Evolutionary conservation across 37 sponge, comb jelly and placozoan species (phyloP).

Genomic region (Theonella swinhoei): DNA sequence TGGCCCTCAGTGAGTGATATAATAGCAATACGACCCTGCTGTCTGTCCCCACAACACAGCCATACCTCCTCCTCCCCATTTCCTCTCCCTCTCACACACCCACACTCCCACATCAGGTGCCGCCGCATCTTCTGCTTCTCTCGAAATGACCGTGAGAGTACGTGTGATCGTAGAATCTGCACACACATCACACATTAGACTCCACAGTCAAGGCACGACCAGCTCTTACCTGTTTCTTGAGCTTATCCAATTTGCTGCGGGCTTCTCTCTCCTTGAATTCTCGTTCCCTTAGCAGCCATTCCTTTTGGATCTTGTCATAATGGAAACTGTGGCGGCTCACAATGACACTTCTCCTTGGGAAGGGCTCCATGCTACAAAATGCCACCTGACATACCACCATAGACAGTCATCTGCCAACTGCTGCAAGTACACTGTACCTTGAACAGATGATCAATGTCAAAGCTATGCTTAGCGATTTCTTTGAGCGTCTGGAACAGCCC

Average conservation of each 20-base stretch:
- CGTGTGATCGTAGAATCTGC: too few species aligned
- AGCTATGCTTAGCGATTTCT: conserved; percentile 53
- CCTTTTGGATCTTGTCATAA: neutral
- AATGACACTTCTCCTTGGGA: conserved; percentile 27
- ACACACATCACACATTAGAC: too few species aligned
- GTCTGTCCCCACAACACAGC: conserved; percentile 48
- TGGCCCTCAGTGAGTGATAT: neutral
- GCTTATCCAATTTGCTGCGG: neutral
- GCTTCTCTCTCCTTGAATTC: conserved; percentile 21
- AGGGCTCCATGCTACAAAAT: conserved; percentile 20
- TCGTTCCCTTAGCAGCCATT: conserved; percentile 24
- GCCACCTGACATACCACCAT: conserved; percentile 28
- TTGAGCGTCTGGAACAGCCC: conserved; percentile 68
- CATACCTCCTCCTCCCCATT: conserved; percentile 52
- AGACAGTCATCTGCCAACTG: neutral
- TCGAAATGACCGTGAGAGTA: too few species aligned
- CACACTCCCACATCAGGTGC: conserved; percentile 64
- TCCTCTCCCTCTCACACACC: conserved; percentile 33
- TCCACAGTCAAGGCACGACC: too few species aligned
- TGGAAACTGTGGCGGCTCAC: neutral
- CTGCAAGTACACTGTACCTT: conserved; percentile 19
- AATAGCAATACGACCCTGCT: conserved; percentile 20
- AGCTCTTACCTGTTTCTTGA: neutral
- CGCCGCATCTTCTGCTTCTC: conserved; percentile 1
- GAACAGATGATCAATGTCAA: conserved; percentile 62